Evolutionary conservation across 2,888 invertebrate species (phyloP).

Genomic region (Oscheius sp.): DNA sequence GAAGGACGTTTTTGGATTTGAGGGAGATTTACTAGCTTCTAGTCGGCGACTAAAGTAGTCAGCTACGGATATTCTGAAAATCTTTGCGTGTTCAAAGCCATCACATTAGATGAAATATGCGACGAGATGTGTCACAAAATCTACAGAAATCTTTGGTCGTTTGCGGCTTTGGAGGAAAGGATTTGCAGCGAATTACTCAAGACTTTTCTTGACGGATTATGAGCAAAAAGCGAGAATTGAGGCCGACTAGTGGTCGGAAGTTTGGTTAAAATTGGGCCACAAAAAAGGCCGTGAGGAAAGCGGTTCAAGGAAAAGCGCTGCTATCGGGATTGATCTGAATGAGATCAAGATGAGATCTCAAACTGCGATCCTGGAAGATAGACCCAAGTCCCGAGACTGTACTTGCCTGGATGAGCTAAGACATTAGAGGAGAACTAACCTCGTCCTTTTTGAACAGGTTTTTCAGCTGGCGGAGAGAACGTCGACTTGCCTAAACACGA

Average conservation of each 20-base stretch:
- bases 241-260: constrained; percentile 22
- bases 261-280: constrained; percentile 20
- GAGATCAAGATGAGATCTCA: constrained; percentile 1
- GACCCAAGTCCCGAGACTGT: constrained; percentile 2
- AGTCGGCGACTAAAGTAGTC: not conserved
- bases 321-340: constrained; percentile 28
- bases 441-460: constrained; percentile 12
- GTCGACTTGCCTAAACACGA: constrained; percentile 15
- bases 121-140: not conserved
- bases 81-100: not conserved
- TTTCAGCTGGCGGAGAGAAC: constrained; percentile 14
- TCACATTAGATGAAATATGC: constrained; percentile 15
- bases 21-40: not conserved
- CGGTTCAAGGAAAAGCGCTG: constrained; percentile 30
- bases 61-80: not conserved
- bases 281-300: constrained; percentile 25
- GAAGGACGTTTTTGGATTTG: not conserved
- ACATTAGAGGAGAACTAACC: not conserved
- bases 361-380: constrained; percentile 18
- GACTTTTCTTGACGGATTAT: not conserved
- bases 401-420: not conserved
- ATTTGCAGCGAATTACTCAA: not conserved
- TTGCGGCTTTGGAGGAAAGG: too few species aligned
- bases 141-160: not conserved
- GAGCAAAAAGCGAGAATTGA: constrained; percentile 13